Evolutionary conservation across 2,888 invertebrate genomes (phyloP).

Genomic region (Cheilosia variabilis): DNA sequence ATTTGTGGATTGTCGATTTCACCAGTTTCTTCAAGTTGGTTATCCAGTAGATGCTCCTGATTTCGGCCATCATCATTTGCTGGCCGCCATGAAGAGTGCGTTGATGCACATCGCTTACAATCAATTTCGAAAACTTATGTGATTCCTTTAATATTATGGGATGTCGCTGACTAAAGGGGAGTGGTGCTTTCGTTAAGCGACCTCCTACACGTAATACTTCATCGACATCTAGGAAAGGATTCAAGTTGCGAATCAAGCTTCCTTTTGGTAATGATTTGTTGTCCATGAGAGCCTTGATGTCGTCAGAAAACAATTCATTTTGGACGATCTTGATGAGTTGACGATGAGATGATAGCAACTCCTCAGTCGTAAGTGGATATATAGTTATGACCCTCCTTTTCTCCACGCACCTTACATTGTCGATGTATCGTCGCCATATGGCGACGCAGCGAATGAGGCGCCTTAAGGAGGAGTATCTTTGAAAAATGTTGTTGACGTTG

Average conservation of each 20-base stretch:
- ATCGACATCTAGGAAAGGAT: conserved; percentile 15
- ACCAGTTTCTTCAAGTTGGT: conserved; percentile 17
- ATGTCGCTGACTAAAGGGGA: too few relatives aligned
- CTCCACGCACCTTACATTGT: background rate
- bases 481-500: background rate
- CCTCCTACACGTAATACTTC: background rate
- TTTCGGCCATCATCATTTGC: conserved; percentile 23
- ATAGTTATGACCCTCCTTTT: background rate
- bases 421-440: background rate
- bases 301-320: background rate
- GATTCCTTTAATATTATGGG: too few relatives aligned
- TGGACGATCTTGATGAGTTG: conserved; percentile 3
- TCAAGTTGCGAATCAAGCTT: conserved; percentile 14
- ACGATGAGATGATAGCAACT: conserved; percentile 16
- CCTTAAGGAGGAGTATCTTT: background rate
- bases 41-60: conserved; percentile 24
- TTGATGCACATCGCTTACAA: conserved; percentile 1
- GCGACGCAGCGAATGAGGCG: background rate
- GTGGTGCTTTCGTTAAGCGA: too few relatives aligned
- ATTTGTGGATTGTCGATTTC: background rate
- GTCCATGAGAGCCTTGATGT: conserved; percentile 6
- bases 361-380: background rate
- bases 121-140: background rate
- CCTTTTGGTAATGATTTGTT: background rate
- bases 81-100: background rate